Evolutionary conservation across 1,140 invertebrate species (phyloP), one percentile per base, ranked within the genome.

Genomic region (Microvelia longipes): DNA sequence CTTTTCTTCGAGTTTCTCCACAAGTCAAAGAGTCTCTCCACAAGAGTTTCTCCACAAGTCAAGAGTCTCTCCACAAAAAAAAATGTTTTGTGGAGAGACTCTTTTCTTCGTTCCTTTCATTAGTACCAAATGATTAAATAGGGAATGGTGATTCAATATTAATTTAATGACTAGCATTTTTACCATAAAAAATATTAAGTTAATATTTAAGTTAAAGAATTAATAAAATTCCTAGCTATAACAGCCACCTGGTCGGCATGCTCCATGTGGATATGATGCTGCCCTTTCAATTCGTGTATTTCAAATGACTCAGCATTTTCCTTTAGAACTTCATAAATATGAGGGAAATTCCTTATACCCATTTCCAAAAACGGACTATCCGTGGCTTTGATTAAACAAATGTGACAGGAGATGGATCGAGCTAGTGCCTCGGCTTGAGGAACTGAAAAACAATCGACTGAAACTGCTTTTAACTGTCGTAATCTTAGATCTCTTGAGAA

Each of bases 201-300:
- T n/a, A n/a, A n/a, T n/a, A 11, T 50, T 50, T 50, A 50, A 50
- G 35, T 19, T 50, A 50, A 11, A 50, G 35, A 50, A 50, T 50
- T 19, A 11, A 50, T 11, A 50, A 50, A 50, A 11, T 5, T 11
- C 19, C 19, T 50, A 11, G 62, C 62, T 13, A 25, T 26, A 5
- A 2, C 11, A 19, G 83, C 83, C 68, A 94, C 81, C 76, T 81
- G 85, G 71, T 88, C 85, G 2, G 91, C 88, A 62, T 88, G 80
- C 69, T 90, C 90, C 63, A 95, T 81, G 75, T 94, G 92, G 2
- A 93, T 83, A 76, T 94, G 91, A 82, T 94, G 92, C 1, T 86
- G 88, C 0, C 92, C 92, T 63, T 88, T 83, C 0, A 94, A 85
- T 76, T 87, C 83, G 29, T 86, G 81, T 71, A 86, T 88, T 60